Conservation (phyloP, 2,113 vertebrate species). For the Bujurquina vittata region DNA sequence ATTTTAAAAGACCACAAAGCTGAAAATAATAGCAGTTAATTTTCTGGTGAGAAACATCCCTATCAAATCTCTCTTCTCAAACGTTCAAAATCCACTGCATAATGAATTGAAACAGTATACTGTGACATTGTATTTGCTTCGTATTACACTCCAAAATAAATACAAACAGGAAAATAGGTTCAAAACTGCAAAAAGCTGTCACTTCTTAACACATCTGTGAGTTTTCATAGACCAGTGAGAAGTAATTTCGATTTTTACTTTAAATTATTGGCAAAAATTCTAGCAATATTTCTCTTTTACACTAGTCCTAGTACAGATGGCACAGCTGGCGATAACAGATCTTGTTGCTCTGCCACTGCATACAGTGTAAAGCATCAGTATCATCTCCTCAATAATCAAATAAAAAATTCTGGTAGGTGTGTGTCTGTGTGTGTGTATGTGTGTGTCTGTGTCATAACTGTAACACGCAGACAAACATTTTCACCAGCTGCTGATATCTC, state of each 20-base stretch:
- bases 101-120: not conserved
- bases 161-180: not conserved
- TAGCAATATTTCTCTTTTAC: not conserved
- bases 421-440: not conserved
- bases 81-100: not conserved
- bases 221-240: not conserved
- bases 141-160: not conserved
- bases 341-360: not conserved
- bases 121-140: not conserved
- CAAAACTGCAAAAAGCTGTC: not conserved
- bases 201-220: not conserved
- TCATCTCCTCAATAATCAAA: not conserved
- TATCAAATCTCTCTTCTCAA: not conserved
- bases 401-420: not conserved
- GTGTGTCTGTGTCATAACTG: not conserved
- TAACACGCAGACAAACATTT: slow-evolving; percentile 18
- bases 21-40: not conserved
- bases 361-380: not conserved
- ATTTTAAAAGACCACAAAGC: not conserved
- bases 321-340: not conserved
- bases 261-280: not conserved
- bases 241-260: not conserved
- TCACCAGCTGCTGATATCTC: slow-evolving; percentile 29
- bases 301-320: not conserved
- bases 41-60: not conserved